Base-by-base conservation (phyloP, 2,888 invertebrate genomes). In the Epicampocera succincta region DNA sequence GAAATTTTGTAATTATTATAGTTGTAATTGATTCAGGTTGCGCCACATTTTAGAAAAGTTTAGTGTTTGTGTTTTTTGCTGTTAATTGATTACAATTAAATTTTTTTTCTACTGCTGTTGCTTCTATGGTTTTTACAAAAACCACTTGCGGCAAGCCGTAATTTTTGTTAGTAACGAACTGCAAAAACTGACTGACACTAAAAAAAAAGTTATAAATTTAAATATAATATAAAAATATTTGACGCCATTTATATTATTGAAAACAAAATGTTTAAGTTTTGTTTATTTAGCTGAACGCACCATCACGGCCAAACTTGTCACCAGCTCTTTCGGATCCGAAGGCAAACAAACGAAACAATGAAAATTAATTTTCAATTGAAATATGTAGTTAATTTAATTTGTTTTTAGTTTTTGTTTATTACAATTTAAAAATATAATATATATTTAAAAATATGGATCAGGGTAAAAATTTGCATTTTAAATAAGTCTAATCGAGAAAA, bases 41-140 rank as follows among this genome's bases (percentile, higher is more conserved):
- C 60, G 66, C 72, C 56, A 71, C 50, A 56, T 65, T 65, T 61
- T 46, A 46, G 17, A 60, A 44, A 29, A 11, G 3, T 61, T 52
- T 52, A 40, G 13, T 44, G 12, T 52, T 76, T 52, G 68, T 52
- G 68, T 48, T n/a, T 54, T 54, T 21, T 46, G 40, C 52, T 56
- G 9, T 29, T 60, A 75, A 69, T 76, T 76, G 42, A 76, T 76
- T 68, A 68, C 25, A 69, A 61, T 76, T 76, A 61, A 46, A 56
- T 52, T 65, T 52, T 33, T 17, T 38, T 33, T 3, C 33, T 60
- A 15, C 17, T 44, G 19, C 13, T 61, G 25, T 17, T 44, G 17
- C 29, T 44, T 17, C 29, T 19, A 42, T 19, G 6, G 68, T 40
- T 73, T 33, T 63, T 12, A 8, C 42, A 46, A 21, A 15, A 38